Conservation (phyloP, 1,140 invertebrate genomes). For the Physella acuta region DNA sequence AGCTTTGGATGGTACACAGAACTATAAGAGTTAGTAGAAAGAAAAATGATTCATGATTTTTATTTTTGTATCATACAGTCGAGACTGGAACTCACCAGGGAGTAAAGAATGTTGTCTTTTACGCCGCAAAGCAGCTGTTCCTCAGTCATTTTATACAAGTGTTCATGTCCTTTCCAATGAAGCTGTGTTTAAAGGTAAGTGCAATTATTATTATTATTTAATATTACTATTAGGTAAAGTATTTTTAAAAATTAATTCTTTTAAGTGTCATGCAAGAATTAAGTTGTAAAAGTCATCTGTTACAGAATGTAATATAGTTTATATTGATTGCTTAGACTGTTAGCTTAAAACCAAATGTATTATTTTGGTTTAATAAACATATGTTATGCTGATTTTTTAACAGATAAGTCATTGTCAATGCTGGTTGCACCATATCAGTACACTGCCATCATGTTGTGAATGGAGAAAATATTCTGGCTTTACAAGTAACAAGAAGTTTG, state of each 20-base stretch:
- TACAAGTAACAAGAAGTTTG: neutral
- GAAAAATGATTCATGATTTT: too few relatives aligned
- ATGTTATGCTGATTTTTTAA: slow-evolving; percentile 27
- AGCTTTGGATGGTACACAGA: too few relatives aligned
- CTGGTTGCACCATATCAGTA: slow-evolving; percentile 58
- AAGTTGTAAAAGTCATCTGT: neutral
- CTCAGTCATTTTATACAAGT: slow-evolving; percentile 60
- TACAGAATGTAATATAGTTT: neutral
- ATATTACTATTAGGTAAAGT: neutral
- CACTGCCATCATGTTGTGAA: slow-evolving; percentile 54
- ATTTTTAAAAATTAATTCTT: slow-evolving; percentile 7
- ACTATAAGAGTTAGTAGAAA: too few relatives aligned
- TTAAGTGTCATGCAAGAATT: neutral
- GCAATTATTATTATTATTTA: neutral
- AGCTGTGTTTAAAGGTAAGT: slow-evolving; percentile 65
- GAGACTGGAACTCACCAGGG: slow-evolving; percentile 65
- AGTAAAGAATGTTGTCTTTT: slow-evolving; percentile 62
- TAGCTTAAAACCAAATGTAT: neutral
- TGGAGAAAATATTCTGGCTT: neutral
- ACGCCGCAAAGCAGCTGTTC: slow-evolving; percentile 61
- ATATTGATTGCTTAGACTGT: neutral
- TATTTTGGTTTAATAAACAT: neutral
- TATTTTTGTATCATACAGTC: too few relatives aligned
- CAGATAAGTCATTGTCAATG: slow-evolving; percentile 59
- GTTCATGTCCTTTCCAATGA: slow-evolving; percentile 67